Conservation (phyloP, 2,888 invertebrate genomes). For the Netelia virgata region DNA sequence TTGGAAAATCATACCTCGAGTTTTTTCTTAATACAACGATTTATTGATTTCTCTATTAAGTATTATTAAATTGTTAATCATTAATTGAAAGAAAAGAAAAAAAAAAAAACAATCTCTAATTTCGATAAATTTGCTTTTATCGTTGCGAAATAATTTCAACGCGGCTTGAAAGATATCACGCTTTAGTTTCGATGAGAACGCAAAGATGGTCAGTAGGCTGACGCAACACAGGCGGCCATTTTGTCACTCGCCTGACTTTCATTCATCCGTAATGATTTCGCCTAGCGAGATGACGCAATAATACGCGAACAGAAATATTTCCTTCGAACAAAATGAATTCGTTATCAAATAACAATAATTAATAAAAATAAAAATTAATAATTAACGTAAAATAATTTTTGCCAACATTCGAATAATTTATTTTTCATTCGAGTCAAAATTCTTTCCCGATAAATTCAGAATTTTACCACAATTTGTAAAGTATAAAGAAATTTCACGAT, state of each 20-base stretch:
- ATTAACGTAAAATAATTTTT: too few species aligned
- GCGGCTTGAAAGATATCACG: background rate
- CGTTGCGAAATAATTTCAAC: background rate
- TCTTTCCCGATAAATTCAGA: too few species aligned
- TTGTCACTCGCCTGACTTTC: constrained; percentile 44
- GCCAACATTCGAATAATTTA: too few species aligned
- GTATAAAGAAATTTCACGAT: background rate
- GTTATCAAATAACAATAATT: too few species aligned
- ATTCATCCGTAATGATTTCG: constrained; percentile 25
- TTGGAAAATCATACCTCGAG: background rate
- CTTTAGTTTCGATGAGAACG: background rate
- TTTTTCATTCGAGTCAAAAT: too few species aligned
- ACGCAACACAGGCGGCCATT: constrained; percentile 41
- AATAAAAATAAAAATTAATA: too few species aligned
- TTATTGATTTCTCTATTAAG: background rate
- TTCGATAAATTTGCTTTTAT: too few species aligned
- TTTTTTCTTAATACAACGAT: background rate
- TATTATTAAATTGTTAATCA: too few species aligned
- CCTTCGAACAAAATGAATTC: too few species aligned
- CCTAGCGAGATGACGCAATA: background rate
- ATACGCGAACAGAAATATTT: background rate
- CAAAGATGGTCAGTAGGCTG: constrained; percentile 44
- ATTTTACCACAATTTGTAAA: too few species aligned
- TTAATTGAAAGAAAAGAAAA: too few species aligned
- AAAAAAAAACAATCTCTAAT: too few species aligned